Evolutionary conservation across 2,797 vertebrate genomes (phyloP), one percentile per base, ranked within the genome.

Genomic region (Jordanella pulchra): DNA sequence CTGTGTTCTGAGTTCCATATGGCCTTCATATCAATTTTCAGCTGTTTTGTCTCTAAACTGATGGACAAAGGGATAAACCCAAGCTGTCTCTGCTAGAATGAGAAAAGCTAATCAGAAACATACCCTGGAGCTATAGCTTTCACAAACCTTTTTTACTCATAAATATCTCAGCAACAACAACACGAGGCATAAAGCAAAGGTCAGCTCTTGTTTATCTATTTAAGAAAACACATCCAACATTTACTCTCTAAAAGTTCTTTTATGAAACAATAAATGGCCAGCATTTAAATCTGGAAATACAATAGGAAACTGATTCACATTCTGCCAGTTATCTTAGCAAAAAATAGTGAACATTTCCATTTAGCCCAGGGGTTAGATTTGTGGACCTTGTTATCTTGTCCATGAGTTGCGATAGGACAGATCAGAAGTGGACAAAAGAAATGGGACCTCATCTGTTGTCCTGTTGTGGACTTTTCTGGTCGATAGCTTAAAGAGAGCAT

Each of bases 11-110:
- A 50, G 67, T 65, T 73, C 75, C 85, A 84, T 82, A 84, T 86
- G 87, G 85, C 83, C 39, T 74, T 87, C 74, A 78, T 76, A 83
- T 86, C 76, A 69, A 84, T 84, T 88, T 84, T 84, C 73, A 65
- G 72, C 58, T 75, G 81, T 45, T 85, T 58, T 74, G 73, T 82
- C 60, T 67, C 73, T 79, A 77, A 83, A 83, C 72, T 68, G 78
- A 77, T 47, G 76, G 75, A 84, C 86, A 83, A 82, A 72, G 66
- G 77, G 65, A 83, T 65, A 63, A 81, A 80, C 73, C 75, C 73
- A 72, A 78, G 75, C 79, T 69, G 76, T 76, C 73, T 58, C 61
- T 47, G 69, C 39, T 25, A 32, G 32, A 80, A 61, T 30, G 70
- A 58, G 9, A 64, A 61, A 35, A 53, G 27, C 53, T 60, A 30